phyloP scores from a whole-genome alignment of 2,113 vertebrate species.

The Prunella fulvescens region DNA sequence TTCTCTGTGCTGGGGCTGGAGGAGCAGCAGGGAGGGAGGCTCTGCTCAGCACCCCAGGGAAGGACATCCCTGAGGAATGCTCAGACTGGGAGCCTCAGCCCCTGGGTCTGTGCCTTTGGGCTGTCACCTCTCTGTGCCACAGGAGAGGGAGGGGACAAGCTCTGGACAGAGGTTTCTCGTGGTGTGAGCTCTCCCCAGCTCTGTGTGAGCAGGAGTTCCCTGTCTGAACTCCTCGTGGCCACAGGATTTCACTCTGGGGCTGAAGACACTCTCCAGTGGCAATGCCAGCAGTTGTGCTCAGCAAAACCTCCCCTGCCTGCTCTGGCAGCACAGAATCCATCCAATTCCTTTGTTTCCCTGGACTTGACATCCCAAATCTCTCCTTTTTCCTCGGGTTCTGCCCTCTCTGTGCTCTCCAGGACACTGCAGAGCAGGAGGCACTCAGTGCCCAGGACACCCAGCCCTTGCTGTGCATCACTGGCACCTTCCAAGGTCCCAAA shows the following conservation, averaged over 20 bases:
- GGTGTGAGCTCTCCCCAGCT: not conserved
- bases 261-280: not conserved
- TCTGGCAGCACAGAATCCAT: not conserved
- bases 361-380: not conserved
- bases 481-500: not conserved
- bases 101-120: not conserved
- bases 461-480: not conserved
- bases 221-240: not conserved
- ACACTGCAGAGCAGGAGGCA: not conserved
- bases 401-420: accelerated
- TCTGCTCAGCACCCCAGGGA: not conserved
- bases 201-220: not conserved
- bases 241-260: not conserved
- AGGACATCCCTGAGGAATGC: not conserved
- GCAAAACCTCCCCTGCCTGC: not conserved
- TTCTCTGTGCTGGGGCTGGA: not conserved
- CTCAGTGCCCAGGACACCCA: not conserved
- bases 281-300: accelerated
- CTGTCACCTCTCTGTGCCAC: not conserved
- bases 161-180: not conserved
- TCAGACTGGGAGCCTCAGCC: not conserved
- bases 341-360: accelerated
- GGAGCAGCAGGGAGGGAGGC: not conserved
- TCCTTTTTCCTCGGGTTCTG: not conserved
- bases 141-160: not conserved